A percentile compares a stretch with the other conserved stretches of the same genome.
phyloP scores from a whole-genome alignment of 2,888 invertebrate species.

The Erannis defoliaria region DNA sequence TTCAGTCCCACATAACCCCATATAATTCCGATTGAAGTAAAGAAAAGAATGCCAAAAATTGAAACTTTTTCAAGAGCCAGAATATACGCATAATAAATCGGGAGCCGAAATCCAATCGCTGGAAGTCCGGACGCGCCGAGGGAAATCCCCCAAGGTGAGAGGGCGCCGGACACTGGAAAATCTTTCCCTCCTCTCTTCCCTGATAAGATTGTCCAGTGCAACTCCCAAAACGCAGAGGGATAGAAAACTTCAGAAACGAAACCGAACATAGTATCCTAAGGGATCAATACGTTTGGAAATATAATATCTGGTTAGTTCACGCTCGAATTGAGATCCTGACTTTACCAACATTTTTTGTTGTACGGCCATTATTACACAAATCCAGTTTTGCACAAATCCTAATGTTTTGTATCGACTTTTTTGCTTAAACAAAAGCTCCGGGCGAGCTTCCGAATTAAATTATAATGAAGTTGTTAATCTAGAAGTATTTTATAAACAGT shows the following conservation, averaged over 20 bases:
- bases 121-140: constrained; percentile 65
- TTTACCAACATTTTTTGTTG: constrained; percentile 65
- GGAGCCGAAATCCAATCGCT: constrained; percentile 80
- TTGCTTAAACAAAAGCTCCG: constrained; percentile 42
- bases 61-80: constrained; percentile 66
- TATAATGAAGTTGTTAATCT: constrained; percentile 10
- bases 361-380: constrained; percentile 61
- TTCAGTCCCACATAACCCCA: constrained; percentile 49
- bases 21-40: constrained; percentile 50
- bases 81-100: constrained; percentile 80
- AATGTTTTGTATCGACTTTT: constrained; percentile 45
- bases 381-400: constrained; percentile 58
- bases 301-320: constrained; percentile 80
- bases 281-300: constrained; percentile 84
- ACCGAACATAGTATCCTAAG: constrained; percentile 79
- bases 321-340: constrained; percentile 66
- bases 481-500: constrained; percentile 7
- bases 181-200: constrained; percentile 73
- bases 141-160: constrained; percentile 83
- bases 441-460: constrained; percentile 27
- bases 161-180: constrained; percentile 82
- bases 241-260: constrained; percentile 85
- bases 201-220: constrained; percentile 86
- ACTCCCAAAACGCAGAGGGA: constrained; percentile 85
- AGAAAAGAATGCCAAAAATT: constrained; percentile 53